phyloP scores from a whole-genome alignment of 2,113 vertebrate genomes.

The Condylura cristata region DNA sequence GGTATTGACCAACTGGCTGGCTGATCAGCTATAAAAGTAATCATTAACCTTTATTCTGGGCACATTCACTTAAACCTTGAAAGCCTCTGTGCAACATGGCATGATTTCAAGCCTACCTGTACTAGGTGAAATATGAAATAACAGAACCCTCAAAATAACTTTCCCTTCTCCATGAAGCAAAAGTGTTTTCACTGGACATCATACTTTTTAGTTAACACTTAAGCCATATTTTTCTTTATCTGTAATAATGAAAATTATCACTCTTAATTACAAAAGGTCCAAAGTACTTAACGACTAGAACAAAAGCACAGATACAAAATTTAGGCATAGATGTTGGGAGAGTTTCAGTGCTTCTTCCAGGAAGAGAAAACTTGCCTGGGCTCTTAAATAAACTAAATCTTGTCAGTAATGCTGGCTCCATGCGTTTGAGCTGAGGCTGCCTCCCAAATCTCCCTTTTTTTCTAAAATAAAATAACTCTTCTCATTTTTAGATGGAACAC shows the following conservation, averaged over 20 bases:
- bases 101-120: neutral
- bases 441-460: neutral
- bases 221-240: neutral
- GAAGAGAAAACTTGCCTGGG: neutral
- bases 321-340: neutral
- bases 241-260: neutral
- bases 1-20: neutral
- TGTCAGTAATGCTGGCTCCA: neutral
- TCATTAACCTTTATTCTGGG: slow-evolving; percentile 7
- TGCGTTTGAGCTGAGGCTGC: neutral
- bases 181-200: neutral
- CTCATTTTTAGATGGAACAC: neutral
- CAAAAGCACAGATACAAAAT: neutral
- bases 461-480: neutral
- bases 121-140: neutral
- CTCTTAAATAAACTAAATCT: neutral
- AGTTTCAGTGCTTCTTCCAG: neutral
- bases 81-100: neutral
- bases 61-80: neutral
- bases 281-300: slow-evolving; percentile 3
- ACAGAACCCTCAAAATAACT: neutral
- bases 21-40: neutral
- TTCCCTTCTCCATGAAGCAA: neutral
- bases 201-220: neutral
- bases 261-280: neutral